Base-by-base conservation (phyloP, 37 sponge, comb jelly and placozoan species). In the Hormiphora californensis region DNA sequence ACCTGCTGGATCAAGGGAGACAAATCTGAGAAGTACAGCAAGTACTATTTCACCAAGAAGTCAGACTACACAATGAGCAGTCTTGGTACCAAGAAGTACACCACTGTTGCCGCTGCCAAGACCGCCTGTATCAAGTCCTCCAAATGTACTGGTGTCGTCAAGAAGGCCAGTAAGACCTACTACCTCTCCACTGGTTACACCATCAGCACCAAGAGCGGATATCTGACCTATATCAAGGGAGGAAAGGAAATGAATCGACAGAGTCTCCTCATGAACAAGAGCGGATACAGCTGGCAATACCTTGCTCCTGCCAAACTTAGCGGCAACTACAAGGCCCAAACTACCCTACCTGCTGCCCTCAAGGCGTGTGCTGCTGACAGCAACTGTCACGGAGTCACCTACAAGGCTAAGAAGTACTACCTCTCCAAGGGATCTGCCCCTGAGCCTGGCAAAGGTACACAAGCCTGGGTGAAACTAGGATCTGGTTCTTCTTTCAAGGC, bases 391-490 rank as follows among this genome's bases (percentile, higher is more conserved):
- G 61, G 61, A 57, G 27, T 57, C n/a, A 57, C 61, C 5, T 23
- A 25, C 7, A 30, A 57, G 5, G 61, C 61, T 12, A 25, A 57
- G 30, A 57, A 57, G 23, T 57, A 57, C 61, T 30, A 57, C 61
- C 61, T 57, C 17, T 57, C 61, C 7, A 25, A 57, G 30, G 61
- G 7, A 4, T 23, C 30, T 4, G 27, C 27, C 9, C 61, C 61
- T 30, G 30, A 30, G 3, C 61, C 61, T 15, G 61, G 61, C 61
- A 28, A 19, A 25, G 27, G 27, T 28, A 30, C 61, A 5, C 61
- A 57, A 12, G n/a, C 61, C 61, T 57, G 61, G 61, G 61, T 57
- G 30, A 57, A 57, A 30, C n/a, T n/a, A n/a, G n/a, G n/a, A n/a
- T n/a, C n/a, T n/a, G 61, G 27, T 23, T 57, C 61, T 12, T 4